These are phyloP conservation scores for Catharus fuscescens DNA, from an alignment of 2,113 vertebrate genomes.

Conservation along the genomic window DNA sequence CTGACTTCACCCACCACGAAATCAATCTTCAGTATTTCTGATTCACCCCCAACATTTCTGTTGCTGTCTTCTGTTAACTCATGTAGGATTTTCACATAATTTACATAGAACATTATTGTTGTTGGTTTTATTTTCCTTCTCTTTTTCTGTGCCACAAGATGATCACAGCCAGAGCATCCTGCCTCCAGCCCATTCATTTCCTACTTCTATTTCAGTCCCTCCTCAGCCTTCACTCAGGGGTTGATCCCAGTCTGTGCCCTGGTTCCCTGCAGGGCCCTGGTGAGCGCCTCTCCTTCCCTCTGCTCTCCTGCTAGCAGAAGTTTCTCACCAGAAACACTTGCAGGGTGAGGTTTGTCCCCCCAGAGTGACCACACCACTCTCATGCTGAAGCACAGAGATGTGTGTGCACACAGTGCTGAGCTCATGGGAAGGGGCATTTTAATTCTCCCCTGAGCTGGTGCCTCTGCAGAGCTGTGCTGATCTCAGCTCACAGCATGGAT, in stretches of 20 bases:
- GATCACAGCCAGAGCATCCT: background rate
- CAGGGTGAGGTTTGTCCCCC: background rate
- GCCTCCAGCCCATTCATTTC: background rate
- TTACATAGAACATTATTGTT: background rate
- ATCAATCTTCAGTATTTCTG: background rate
- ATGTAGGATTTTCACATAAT: rapidly evolving
- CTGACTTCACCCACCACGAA: background rate
- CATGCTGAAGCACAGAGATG: background rate
- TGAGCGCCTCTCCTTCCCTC: background rate
- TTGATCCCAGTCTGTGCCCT: background rate
- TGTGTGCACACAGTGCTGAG: background rate
- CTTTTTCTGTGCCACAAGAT: background rate
- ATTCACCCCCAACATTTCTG: background rate
- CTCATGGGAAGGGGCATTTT: background rate
- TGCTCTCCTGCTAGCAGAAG: background rate
- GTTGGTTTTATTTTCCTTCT: background rate
- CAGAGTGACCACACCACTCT: background rate
- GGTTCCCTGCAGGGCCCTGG: background rate
- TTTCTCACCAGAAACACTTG: background rate
- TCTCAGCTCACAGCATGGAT: background rate
- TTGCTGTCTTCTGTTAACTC: background rate
- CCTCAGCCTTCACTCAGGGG: background rate
- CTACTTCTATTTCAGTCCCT: background rate
- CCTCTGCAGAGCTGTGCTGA: background rate
- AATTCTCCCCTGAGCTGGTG: background rate